Conservation (phyloP, 1,140 invertebrate species). For the Temnothorax curvispinosus region DNA sequence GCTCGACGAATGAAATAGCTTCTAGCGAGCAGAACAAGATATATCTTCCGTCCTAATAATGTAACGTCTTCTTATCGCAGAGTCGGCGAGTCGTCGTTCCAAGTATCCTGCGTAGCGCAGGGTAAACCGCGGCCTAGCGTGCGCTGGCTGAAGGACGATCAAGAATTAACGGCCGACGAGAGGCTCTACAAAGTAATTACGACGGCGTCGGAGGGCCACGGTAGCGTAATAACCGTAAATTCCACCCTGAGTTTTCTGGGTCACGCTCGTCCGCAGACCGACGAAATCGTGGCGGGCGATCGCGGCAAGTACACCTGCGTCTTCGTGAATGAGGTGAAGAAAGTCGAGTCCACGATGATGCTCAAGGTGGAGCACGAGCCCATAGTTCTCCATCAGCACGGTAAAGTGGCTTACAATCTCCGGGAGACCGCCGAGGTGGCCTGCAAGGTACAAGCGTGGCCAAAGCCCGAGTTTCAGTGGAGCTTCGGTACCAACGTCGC, state of each 20-base stretch:
- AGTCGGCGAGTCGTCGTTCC: slow-evolving; percentile 93
- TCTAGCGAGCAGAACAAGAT: slow-evolving; percentile 17
- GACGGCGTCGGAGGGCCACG: slow-evolving; percentile 90
- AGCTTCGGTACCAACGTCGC: slow-evolving; percentile 91
- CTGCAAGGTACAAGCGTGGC: slow-evolving; percentile 96
- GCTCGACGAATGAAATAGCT: neutral
- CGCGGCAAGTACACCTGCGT: slow-evolving; percentile 94
- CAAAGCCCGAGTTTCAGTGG: slow-evolving; percentile 97
- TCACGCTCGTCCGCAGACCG: slow-evolving; percentile 90
- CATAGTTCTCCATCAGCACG: slow-evolving; percentile 93
- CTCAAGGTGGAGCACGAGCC: slow-evolving; percentile 96
- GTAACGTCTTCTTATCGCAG: slow-evolving; percentile 79
- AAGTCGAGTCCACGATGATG: slow-evolving; percentile 94
- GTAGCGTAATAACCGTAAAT: slow-evolving; percentile 93
- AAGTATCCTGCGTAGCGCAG: slow-evolving; percentile 93
- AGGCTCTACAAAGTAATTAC: slow-evolving; percentile 93
- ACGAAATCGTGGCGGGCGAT: slow-evolving; percentile 93
- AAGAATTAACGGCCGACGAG: slow-evolving; percentile 90
- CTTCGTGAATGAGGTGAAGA: slow-evolving; percentile 96
- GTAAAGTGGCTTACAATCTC: slow-evolving; percentile 95
- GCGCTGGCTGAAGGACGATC: slow-evolving; percentile 94
- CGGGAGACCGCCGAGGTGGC: slow-evolving; percentile 93
- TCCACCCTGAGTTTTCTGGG: slow-evolving; percentile 93
- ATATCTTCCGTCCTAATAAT: slow-evolving; percentile 54
- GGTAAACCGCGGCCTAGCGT: slow-evolving; percentile 95